Evolutionary conservation across 2,888 invertebrate genomes (phyloP), one percentile per base, ranked within the genome.

Genomic region (Apamea sordens): DNA sequence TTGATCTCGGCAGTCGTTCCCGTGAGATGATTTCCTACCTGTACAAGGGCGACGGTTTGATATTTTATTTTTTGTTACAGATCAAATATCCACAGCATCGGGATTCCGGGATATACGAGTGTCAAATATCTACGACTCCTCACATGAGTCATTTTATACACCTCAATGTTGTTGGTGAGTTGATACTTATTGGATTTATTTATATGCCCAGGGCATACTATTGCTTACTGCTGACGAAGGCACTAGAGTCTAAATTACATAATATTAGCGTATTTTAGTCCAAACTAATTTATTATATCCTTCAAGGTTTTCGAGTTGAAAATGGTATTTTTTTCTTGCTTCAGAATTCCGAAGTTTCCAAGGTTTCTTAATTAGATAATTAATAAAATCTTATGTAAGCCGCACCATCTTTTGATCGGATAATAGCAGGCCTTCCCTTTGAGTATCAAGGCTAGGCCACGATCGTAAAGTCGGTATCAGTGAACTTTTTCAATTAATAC

Each of bases 91-190:
- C 99, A 1, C 99, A 99, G 94, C 98, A 98, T 94, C 97, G 98
- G 89, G 99, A 99, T 95, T 98, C 98, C 32, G 99, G 99, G 82
- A 98, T 98, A 91, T 99, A 99, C 96, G 99, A 99, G 96, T 99
- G 99, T 95, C 99, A 99, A 97, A 98, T 99, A 93, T 99, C 99
- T 89, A 99, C 99, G 84, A 99, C 99, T 80, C 99, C 99, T 41
- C 99, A 99, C 93, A 98, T 99, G 97, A 98, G 99, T 92, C 99
- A 99, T 95, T 99, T 98, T 94, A 98, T 99, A 93, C 98, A 99
- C 95, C 97, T 99, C 89, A 98, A 98, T 92, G 99, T 99, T 90
- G 98, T 99, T 90, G 99, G 99, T 99, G 95, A 98, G 99, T 98
- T 84, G 64, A 70, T 32, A 53, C 41, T 65, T 76, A 74, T 78